Evolutionary conservation across 2,113 vertebrate genomes (phyloP).

Genomic region (Tragelaphus strepsiceros): DNA sequence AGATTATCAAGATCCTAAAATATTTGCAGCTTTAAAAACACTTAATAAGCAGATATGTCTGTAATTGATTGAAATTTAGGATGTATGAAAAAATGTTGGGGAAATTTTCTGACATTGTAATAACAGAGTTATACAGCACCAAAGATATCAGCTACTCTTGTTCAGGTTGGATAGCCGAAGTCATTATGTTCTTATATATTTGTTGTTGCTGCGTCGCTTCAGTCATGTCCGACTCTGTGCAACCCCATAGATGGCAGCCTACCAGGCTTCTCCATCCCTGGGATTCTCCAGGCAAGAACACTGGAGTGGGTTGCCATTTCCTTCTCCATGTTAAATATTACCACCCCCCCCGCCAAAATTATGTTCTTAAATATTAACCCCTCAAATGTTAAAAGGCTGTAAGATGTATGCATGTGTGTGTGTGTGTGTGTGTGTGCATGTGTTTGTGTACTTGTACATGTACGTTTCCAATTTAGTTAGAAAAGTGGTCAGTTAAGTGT

Average conservation of each 20-base stretch:
- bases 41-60: neutral
- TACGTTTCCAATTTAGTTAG: neutral
- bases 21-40: neutral
- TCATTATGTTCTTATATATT: neutral
- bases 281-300: no score
- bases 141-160: neutral
- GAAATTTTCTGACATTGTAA: neutral
- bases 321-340: no score
- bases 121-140: neutral
- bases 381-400: neutral
- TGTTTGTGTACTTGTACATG: neutral
- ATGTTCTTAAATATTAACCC: neutral
- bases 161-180: neutral
- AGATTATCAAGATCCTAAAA: neutral
- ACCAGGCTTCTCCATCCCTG: no score
- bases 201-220: no score
- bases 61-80: neutral
- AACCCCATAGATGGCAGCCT: no score
- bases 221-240: no score
- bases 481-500: neutral
- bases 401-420: neutral
- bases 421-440: neutral
- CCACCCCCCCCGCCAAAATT: neutral
- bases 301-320: no score
- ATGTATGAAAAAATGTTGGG: neutral